A percentile compares a stretch with the other conserved stretches of the same genome.
These are phyloP conservation scores for Tetramorium alpestre DNA, from an alignment of 1,140 invertebrate species.

Conservation along the genomic window DNA sequence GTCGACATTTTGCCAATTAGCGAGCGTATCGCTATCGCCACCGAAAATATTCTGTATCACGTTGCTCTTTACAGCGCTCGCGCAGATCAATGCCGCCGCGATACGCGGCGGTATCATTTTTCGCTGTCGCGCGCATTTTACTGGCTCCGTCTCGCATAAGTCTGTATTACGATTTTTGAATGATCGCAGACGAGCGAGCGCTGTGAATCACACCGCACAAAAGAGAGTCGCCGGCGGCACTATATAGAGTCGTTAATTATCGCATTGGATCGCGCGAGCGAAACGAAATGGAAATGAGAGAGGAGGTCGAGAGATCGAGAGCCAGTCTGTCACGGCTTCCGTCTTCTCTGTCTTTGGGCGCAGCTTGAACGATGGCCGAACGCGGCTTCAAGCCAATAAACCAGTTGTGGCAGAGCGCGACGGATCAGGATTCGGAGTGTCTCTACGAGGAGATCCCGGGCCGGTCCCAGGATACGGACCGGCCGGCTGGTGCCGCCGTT, in stretches of 20 bases:
- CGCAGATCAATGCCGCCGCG: background rate
- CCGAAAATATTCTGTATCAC: background rate
- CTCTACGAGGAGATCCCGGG: slow-evolving; percentile 84
- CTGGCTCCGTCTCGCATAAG: background rate
- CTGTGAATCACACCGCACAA: background rate
- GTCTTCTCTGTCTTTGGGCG: slow-evolving; percentile 69
- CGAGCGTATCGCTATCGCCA: background rate
- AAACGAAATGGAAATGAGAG: background rate
- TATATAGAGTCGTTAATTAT: background rate
- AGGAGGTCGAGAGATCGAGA: background rate
- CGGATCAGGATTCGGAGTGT: slow-evolving; percentile 84
- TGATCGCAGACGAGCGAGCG: slow-evolving; percentile 14
- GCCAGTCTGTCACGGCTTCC: slow-evolving; percentile 31
- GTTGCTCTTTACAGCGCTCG: background rate
- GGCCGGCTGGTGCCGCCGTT: slow-evolving; percentile 67
- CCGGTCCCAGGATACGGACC: slow-evolving; percentile 76
- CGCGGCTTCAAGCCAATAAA: slow-evolving; percentile 85
- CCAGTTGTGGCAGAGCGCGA: slow-evolving; percentile 82
- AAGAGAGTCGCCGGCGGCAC: background rate
- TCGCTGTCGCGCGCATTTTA: background rate
- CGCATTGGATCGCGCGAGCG: background rate
- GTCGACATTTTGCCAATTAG: background rate
- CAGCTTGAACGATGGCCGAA: slow-evolving; percentile 84
- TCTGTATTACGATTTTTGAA: slow-evolving; percentile 1
- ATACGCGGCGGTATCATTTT: slow-evolving; percentile 26